Percentiles rank a stretch among this genome's conserved stretches.
Conservation (phyloP, 2,888 invertebrate genomes). For the Morpho helenor region DNA sequence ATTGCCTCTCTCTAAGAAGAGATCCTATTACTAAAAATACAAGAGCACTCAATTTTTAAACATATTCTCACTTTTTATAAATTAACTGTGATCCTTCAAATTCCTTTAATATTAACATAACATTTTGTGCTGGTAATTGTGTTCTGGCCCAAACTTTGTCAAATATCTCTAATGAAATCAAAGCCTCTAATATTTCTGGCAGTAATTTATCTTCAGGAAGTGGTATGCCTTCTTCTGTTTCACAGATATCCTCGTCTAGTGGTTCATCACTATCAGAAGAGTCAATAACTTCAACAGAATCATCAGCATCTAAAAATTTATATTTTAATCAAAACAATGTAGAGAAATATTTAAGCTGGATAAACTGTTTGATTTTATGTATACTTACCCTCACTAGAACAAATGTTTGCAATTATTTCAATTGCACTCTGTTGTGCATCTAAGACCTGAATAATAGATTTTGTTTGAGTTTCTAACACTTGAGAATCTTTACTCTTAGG, state of each 20-base stretch:
- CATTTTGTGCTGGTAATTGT: slow-evolving; percentile 74
- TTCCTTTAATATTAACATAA: slow-evolving; percentile 71
- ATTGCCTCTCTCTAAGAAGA: no score
- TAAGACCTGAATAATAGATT: slow-evolving; percentile 75
- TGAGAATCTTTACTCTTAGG: slow-evolving; percentile 59
- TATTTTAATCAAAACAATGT: neutral
- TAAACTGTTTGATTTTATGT: neutral
- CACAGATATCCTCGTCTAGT: slow-evolving; percentile 59
- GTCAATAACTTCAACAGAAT: slow-evolving; percentile 44
- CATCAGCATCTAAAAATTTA: slow-evolving; percentile 44
- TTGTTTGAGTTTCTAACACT: slow-evolving; percentile 66
- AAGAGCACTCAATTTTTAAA: neutral
- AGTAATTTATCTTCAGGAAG: slow-evolving; percentile 72
- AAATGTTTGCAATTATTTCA: slow-evolving; percentile 85
- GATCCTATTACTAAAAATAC: no score
- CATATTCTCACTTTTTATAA: slow-evolving; percentile 64
- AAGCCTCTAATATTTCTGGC: slow-evolving; percentile 79
- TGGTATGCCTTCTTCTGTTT: slow-evolving; percentile 57
- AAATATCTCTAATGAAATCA: slow-evolving; percentile 79
- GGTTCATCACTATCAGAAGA: slow-evolving; percentile 61
- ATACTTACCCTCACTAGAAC: slow-evolving; percentile 80
- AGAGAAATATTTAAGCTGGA: neutral
- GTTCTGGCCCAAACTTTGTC: slow-evolving; percentile 79
- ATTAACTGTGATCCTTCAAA: slow-evolving; percentile 68
- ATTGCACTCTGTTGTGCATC: slow-evolving; percentile 84